Evolutionary conservation across 23 tunicate genomes (phyloP).

Genomic region (Halocynthia roretzi): DNA sequence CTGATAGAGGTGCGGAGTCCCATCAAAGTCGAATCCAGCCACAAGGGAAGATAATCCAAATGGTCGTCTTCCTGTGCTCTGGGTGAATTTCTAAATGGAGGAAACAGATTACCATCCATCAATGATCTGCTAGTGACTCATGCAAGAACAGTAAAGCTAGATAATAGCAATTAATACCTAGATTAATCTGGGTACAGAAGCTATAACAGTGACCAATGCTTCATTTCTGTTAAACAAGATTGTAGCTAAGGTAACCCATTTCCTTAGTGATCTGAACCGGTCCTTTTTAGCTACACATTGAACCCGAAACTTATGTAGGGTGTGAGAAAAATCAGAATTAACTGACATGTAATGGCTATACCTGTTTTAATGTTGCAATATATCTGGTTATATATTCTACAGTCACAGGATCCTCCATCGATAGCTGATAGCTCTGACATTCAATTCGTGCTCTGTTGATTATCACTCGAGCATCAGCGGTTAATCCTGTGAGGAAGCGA

Average conservation of each 20-base stretch:
- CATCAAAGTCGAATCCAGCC: slow-evolving; percentile 88
- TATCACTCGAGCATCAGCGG: slow-evolving; percentile 95
- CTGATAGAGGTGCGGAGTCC: slow-evolving; percentile 72
- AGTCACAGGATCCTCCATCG: slow-evolving; percentile 97
- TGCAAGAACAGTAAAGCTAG: too few species aligned
- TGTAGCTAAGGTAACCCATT: not conserved
- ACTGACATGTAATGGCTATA: slow-evolving; percentile 1
- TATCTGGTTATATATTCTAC: slow-evolving; percentile 95
- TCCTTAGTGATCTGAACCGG: not conserved
- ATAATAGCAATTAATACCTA: not conserved
- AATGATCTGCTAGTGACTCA: not conserved
- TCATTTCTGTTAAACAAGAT: slow-evolving; percentile 1
- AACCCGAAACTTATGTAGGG: too few species aligned
- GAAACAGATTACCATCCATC: not conserved
- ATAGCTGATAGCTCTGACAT: slow-evolving; percentile 84
- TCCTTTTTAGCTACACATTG: too few species aligned
- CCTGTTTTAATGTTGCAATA: slow-evolving; percentile 95
- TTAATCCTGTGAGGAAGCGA: slow-evolving; percentile 43
- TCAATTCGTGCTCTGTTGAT: slow-evolving; percentile 95
- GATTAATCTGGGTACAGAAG: not conserved
- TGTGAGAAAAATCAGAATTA: too few species aligned
- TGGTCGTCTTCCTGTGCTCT: slow-evolving; percentile 87
- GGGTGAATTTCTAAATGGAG: slow-evolving; percentile 65
- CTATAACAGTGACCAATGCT: not conserved
- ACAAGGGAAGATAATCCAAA: slow-evolving; percentile 93